These are phyloP conservation scores for Caranx ignobilis DNA, from an alignment of 2,113 vertebrate genomes.

Conservation along the genomic window DNA sequence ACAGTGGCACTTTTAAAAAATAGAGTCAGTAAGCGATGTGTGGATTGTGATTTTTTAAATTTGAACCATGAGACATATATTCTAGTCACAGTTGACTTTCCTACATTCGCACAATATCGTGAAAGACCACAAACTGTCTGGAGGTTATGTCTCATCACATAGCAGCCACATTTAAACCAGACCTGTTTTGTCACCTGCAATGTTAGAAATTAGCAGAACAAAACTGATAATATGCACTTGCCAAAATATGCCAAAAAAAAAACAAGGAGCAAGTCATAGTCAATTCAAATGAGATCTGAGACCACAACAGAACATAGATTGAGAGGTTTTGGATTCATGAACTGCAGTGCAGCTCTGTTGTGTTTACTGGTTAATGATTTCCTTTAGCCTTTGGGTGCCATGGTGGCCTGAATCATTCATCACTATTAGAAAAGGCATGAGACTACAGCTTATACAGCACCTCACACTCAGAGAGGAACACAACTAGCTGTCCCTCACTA, in stretches of 20 bases:
- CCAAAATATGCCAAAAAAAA: background rate
- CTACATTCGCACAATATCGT: background rate
- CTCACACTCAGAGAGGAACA: slow-evolving; percentile 7
- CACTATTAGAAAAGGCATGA: slow-evolving; percentile 50
- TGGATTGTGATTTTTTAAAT: background rate
- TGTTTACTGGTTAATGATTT: slow-evolving; percentile 66
- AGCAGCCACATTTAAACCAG: background rate
- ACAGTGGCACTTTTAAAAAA: no score
- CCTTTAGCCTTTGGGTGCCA: slow-evolving; percentile 54
- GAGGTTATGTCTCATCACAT: background rate
- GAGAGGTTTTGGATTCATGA: slow-evolving; percentile 34
- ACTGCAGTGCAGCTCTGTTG: slow-evolving; percentile 25
- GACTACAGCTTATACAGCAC: background rate
- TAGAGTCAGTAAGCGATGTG: no score
- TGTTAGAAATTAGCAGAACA: background rate
- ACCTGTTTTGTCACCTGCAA: background rate
- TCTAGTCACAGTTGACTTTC: background rate
- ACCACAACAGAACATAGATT: background rate
- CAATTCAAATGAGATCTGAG: background rate
- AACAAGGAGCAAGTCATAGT: background rate
- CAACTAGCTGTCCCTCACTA: background rate
- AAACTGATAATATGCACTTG: background rate
- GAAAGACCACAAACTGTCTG: background rate
- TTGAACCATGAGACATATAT: background rate
- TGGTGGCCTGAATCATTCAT: slow-evolving; percentile 58